A percentile compares a stretch with the other conserved stretches of the same genome.
phyloP scores from a whole-genome alignment of 1,140 invertebrate species.

The Neodiprion pinetum region DNA sequence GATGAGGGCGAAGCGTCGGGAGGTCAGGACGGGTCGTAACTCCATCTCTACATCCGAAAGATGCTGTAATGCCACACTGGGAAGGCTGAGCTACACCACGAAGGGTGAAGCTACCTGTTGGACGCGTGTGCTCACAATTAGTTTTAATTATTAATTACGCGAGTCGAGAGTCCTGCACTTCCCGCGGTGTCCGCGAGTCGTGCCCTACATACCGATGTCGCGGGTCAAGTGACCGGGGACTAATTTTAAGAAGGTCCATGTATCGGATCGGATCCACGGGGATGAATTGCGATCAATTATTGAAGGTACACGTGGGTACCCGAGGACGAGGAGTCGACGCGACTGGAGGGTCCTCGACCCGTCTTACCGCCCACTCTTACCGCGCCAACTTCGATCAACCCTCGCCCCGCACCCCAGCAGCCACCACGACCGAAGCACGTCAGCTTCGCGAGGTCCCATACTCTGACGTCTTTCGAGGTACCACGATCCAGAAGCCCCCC shows the following conservation, averaged over 20 bases:
- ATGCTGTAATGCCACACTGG: background rate
- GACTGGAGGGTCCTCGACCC: slow-evolving; percentile 72
- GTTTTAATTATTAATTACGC: slow-evolving; percentile 2
- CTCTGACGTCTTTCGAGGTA: slow-evolving; percentile 81
- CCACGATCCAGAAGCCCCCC: slow-evolving; percentile 64
- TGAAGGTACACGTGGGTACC: slow-evolving; percentile 73
- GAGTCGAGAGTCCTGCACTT: background rate
- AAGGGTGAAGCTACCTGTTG: background rate
- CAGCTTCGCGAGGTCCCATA: slow-evolving; percentile 87
- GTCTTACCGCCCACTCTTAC: slow-evolving; percentile 51
- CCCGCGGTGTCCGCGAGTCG: too few species aligned
- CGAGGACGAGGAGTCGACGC: slow-evolving; percentile 75
- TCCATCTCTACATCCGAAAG: background rate
- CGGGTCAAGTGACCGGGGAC: too few species aligned
- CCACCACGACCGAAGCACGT: slow-evolving; percentile 79
- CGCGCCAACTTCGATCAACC: slow-evolving; percentile 52
- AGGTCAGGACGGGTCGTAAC: background rate
- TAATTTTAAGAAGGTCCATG: too few species aligned
- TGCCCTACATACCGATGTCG: too few species aligned
- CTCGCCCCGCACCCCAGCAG: slow-evolving; percentile 64
- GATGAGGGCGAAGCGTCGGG: too few species aligned
- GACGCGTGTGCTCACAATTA: background rate
- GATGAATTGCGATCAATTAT: background rate
- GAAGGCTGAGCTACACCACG: too few species aligned
- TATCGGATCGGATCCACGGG: too few species aligned